Conservation (phyloP, 1,140 invertebrate genomes). For the Galleria mellonella region DNA sequence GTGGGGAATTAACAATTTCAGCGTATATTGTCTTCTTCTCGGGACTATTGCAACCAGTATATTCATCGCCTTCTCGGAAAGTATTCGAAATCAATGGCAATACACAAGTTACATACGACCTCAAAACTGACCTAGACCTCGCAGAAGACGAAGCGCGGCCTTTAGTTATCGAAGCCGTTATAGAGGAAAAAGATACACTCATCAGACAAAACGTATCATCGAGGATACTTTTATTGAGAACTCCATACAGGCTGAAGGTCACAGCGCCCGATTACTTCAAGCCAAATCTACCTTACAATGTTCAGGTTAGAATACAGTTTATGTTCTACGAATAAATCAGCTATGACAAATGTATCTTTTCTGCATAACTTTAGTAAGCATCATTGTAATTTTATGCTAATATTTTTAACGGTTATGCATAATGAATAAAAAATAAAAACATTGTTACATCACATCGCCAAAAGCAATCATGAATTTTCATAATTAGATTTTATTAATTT, state of each 20-base stretch:
- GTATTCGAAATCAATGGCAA: constrained; percentile 87
- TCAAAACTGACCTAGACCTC: constrained; percentile 81
- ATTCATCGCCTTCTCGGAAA: constrained; percentile 82
- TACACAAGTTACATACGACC: constrained; percentile 82
- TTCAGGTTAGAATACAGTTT: constrained; percentile 78
- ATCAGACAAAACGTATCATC: constrained; percentile 86
- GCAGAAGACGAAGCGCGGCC: constrained; percentile 84
- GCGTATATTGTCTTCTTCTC: constrained; percentile 86
- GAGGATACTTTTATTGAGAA: constrained; percentile 84
- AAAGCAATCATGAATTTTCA: too few relatives aligned
- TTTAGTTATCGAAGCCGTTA: constrained; percentile 84
- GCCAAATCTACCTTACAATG: constrained; percentile 87
- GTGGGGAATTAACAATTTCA: constrained; percentile 85
- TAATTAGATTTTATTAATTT: too few relatives aligned
- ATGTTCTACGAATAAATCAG: too few relatives aligned
- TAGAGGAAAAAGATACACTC: constrained; percentile 87
- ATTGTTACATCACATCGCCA: too few relatives aligned
- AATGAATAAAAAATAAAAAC: too few relatives aligned
- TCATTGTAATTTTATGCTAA: too few relatives aligned
- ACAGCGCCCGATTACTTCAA: constrained; percentile 91
- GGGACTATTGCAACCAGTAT: constrained; percentile 85
- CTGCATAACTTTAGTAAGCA: too few relatives aligned
- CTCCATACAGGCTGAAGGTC: constrained; percentile 88
- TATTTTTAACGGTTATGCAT: too few relatives aligned
- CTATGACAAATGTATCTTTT: too few relatives aligned